Evolutionary conservation across 2,113 vertebrate species (phyloP).

Genomic region (Loxodonta africana): DNA sequence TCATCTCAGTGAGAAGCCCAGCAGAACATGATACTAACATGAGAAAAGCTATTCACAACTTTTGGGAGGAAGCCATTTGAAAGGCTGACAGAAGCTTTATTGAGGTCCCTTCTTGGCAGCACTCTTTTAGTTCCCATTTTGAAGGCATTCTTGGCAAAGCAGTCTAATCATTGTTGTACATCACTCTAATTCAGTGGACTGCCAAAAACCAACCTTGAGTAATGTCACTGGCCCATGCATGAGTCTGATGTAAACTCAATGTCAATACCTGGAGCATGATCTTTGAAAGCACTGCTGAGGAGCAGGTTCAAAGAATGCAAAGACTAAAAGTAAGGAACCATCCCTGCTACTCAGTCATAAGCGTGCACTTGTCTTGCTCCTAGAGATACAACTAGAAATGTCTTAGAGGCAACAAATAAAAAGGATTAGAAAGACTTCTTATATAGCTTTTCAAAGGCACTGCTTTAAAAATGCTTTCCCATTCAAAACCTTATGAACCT

Average conservation of each 20-base stretch:
- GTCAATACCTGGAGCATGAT: background rate
- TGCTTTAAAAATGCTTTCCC: background rate
- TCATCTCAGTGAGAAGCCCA: conserved; percentile 13
- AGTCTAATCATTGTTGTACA: background rate
- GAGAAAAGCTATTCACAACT: background rate
- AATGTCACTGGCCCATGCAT: background rate
- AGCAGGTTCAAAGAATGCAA: background rate
- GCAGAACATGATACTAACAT: background rate
- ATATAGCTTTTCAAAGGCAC: background rate
- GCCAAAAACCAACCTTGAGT: background rate
- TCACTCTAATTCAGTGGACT: background rate
- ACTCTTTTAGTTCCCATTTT: background rate
- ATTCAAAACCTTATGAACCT: background rate
- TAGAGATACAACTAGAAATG: background rate
- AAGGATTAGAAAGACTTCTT: background rate
- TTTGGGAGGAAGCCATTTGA: background rate
- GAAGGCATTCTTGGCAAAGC: background rate
- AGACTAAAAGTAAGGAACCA: background rate
- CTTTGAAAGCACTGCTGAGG: background rate
- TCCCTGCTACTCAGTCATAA: background rate
- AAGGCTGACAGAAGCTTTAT: background rate
- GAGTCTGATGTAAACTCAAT: background rate
- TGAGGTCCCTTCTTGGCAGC: background rate
- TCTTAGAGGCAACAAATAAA: background rate
- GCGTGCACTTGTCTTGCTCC: background rate